phyloP scores from a whole-genome alignment of 2,113 vertebrate species.

The Sander lucioperca region DNA sequence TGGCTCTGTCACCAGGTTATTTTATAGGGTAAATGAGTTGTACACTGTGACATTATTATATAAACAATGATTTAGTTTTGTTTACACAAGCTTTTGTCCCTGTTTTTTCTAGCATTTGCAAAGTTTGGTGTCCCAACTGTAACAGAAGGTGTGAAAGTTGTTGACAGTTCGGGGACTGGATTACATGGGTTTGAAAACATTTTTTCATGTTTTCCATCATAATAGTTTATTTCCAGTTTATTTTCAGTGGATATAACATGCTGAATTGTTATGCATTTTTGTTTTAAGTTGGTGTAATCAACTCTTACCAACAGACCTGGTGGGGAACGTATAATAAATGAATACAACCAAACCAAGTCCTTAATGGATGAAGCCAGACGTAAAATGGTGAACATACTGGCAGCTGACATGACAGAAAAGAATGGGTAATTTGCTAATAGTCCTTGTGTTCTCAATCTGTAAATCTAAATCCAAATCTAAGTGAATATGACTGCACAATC shows the following conservation, averaged over 20 bases:
- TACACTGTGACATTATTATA: too few species aligned
- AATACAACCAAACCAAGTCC: conserved; percentile 47
- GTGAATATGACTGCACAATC: not conserved
- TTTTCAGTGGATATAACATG: not conserved
- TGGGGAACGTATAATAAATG: conserved; percentile 28
- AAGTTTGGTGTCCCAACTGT: too few species aligned
- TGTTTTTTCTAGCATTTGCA: too few species aligned
- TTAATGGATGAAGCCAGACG: conserved; percentile 43
- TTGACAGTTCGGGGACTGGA: too few species aligned
- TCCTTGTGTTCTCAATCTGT: not conserved
- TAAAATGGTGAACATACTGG: conserved; percentile 62
- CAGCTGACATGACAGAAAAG: conserved; percentile 58
- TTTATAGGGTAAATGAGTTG: too few species aligned
- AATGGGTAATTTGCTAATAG: conserved; percentile 32
- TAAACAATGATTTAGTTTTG: too few species aligned
- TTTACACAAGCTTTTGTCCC: too few species aligned
- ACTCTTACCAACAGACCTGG: conserved; percentile 42
- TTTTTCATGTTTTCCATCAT: too few species aligned
- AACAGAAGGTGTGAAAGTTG: too few species aligned
- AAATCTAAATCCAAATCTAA: not conserved
- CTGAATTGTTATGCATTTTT: conserved; percentile 13
- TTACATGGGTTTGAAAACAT: too few species aligned
- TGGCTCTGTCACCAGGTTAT: too few species aligned
- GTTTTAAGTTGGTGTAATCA: conserved; percentile 38
- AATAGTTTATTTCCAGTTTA: too few species aligned